Evolutionary conservation across 2,888 invertebrate species (phyloP), one percentile per base, ranked within the genome.

Genomic region (Saturnia pavonia): DNA sequence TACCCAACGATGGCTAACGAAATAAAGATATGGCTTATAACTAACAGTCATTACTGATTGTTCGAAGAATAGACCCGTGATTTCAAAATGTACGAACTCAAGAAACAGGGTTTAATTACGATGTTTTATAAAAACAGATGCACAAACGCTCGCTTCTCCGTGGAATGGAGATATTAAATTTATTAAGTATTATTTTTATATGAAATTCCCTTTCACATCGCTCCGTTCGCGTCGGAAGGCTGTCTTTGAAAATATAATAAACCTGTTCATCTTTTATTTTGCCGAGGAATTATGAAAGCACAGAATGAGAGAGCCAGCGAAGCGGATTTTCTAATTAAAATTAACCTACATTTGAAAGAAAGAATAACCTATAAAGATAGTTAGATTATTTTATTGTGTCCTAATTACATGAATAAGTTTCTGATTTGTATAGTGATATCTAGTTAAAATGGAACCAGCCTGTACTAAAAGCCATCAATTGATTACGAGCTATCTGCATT

Each of bases 191-290:
- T 70, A 65, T 74, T 75, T 75, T 74, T 75, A 74, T 77, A 73
- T 71, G 57, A 73, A 77, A 76, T 74, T 76, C 67, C 57, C 68
- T 77, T 77, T 75, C 67, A 74, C 69, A 73, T 75, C 60, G 71
- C 34, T 63, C 70, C 67, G 70, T 67, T 76, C 66, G 70, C 68
- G 70, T 67, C 76, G 74, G 78, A 80, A 78, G 71, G 74, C 69
- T 74, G 72, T 77, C 76, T 75, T 75, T 74, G 72, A 76, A 75
- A 76, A 74, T 63, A 71, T 75, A 73, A 76, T 74, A 74, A 79
- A 72, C 68, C 68, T 71, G 67, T 54, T 54, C 75, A 72, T 72
- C 72, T 75, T 76, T 75, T 73, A 75, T 78, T 74, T 73, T 45
- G 22, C 57, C 45, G 67, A 69, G 66, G 68, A 75, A 73, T 68